A percentile compares a stretch with the other conserved stretches of the same genome.
Conservation (phyloP, 2,888 invertebrate genomes). For the Lasioglossum leucozonium region DNA sequence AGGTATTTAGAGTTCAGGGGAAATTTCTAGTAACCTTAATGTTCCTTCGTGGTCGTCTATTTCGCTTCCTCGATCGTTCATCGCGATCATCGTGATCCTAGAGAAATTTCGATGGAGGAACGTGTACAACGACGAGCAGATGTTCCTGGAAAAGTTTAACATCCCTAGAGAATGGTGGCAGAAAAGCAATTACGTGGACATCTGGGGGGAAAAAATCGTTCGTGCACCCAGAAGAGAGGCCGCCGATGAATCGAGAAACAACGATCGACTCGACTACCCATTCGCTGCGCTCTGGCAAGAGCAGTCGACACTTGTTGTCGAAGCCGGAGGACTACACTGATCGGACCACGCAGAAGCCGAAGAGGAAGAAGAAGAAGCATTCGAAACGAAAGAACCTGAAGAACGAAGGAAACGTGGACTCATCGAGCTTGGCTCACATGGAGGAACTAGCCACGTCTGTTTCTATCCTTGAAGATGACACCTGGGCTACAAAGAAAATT, state of each 20-base stretch:
- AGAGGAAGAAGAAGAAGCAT: background rate
- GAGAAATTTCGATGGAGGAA: slow-evolving; percentile 58
- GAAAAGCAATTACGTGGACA: background rate
- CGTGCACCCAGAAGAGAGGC: background rate
- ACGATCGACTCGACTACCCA: background rate
- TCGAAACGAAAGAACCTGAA: background rate
- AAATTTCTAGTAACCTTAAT: background rate
- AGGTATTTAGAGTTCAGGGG: background rate
- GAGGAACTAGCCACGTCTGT: background rate
- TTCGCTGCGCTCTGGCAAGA: too few species aligned
- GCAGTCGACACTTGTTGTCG: background rate
- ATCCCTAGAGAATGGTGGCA: background rate
- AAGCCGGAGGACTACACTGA: background rate
- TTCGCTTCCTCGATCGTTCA: background rate
- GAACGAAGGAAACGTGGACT: background rate
- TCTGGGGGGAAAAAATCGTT: background rate
- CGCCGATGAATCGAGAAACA: background rate
- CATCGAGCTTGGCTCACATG: too few species aligned
- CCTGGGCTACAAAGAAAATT: background rate
- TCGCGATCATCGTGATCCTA: slow-evolving; percentile 55
- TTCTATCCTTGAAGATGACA: background rate
- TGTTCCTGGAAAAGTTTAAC: background rate
- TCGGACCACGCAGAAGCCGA: background rate
- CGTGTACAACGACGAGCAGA: slow-evolving; percentile 52
- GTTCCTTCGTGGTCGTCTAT: background rate